Base-by-base conservation (phyloP, 1,140 invertebrate genomes). In the Caenorhabditis tropicalis region DNA sequence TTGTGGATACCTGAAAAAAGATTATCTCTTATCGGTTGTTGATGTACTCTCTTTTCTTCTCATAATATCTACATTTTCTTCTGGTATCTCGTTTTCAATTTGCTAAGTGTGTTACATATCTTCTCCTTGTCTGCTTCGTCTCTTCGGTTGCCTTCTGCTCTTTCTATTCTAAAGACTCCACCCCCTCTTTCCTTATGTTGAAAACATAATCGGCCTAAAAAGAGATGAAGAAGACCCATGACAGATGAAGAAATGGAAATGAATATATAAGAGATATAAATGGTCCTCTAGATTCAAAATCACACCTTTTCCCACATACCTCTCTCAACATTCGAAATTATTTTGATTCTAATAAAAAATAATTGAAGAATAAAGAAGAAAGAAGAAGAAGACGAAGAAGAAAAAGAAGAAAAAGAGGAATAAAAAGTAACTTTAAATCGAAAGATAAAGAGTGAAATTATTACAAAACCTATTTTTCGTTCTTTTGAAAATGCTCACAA, bases 181-280 rank as follows among this genome's bases (percentile, higher is more conserved):
- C 65, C 65, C 65, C 19, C 33, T 24, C 10, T 9, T 27, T 39
- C 31, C 31, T 70, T 36, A 36, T 70, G 65, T 74, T 74, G 36
- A 74, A 74, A 74, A 74, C 36, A 74, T 74, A 74, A 74, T 39
- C 65, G 65, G 65, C 65, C 65, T 74, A 74, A 74, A 74, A 33
- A 46, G 65, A 74, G 65, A 74, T 74, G 65, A 74, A 74, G 65
- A 74, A 27, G 53, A 56, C 53, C 53, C 53, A 65, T 33, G 31
- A 65, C 31, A 65, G 58, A 65, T 39, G 43, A 29, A 74, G 65
- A 74, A 43, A 74, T 36, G 5, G 21, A 65, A 33, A 65, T 65
- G 31, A 33, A 65, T 65, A 65, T 65, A 65, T 65, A 65, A 36
- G 24, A 56, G 53, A 43, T 43, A 6, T 43, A n/a, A n/a, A n/a